Percentiles rank a stretch among this genome's conserved stretches.
Conservation (phyloP, 2,888 invertebrate species). For the Drosophila bunnanda region DNA sequence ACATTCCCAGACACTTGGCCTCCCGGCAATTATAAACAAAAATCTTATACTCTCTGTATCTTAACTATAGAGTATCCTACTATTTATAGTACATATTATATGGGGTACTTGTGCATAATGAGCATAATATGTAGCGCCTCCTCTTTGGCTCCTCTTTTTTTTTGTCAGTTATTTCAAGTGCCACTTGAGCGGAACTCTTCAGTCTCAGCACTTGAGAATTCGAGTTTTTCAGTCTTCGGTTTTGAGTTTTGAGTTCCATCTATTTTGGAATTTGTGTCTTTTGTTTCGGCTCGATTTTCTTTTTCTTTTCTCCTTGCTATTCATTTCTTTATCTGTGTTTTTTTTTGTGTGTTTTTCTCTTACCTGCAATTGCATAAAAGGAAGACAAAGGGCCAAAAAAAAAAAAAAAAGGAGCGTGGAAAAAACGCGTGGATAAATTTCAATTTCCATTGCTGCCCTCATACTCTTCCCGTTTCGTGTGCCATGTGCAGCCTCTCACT, state of each 20-base stretch:
- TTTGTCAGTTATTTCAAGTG: slow-evolving; percentile 24
- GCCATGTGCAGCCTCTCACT: slow-evolving; percentile 13
- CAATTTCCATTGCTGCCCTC: slow-evolving; percentile 46
- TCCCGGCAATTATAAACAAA: slow-evolving; percentile 11
- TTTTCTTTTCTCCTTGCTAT: slow-evolving; percentile 19
- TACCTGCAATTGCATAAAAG: slow-evolving; percentile 40
- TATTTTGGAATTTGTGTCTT: slow-evolving; percentile 23
- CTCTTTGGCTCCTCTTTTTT: slow-evolving; percentile 1
- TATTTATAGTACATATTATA: neutral
- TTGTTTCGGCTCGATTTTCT: slow-evolving; percentile 26
- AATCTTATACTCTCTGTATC: neutral
- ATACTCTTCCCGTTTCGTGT: slow-evolving; percentile 14
- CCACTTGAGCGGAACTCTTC: slow-evolving; percentile 27
- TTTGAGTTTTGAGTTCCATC: slow-evolving; percentile 27
- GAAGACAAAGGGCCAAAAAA: slow-evolving; percentile 14
- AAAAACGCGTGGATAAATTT: slow-evolving; percentile 56
- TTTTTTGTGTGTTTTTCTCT: slow-evolving; percentile 1
- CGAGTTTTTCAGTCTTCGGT: slow-evolving; percentile 14
- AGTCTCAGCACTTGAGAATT: slow-evolving; percentile 32
- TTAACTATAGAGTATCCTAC: neutral
- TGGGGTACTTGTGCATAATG: slow-evolving; percentile 22
- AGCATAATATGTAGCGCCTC: slow-evolving; percentile 27
- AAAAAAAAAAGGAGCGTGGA: slow-evolving; percentile 19
- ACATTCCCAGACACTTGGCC: slow-evolving; percentile 9
- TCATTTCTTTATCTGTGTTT: slow-evolving; percentile 5